These are phyloP conservation scores for silkworm (Bombyx mori) DNA, from an alignment of 1,140 invertebrate species.

Conservation along the genomic window DNA sequence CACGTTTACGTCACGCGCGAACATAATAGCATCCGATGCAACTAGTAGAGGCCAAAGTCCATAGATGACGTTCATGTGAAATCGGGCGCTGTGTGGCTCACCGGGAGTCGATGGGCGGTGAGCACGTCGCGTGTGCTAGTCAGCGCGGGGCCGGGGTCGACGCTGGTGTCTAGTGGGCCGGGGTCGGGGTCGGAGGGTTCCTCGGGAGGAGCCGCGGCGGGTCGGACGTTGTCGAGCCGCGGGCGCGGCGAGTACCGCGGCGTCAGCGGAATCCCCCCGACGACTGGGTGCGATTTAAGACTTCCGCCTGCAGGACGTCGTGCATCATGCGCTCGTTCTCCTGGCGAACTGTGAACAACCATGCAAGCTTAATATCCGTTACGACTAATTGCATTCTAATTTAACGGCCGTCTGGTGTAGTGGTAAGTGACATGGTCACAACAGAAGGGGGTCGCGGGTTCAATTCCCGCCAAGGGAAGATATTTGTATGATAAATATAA, in stretches of 20 bases:
- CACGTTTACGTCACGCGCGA: no score
- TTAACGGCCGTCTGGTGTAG: slow-evolving; percentile 2
- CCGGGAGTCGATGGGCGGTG: slow-evolving; percentile 14
- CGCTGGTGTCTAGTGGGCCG: slow-evolving; percentile 11
- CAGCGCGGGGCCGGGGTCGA: not conserved
- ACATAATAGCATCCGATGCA: slow-evolving; percentile 1
- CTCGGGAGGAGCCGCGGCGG: slow-evolving; percentile 57
- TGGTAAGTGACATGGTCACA: no score
- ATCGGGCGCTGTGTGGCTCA: slow-evolving; percentile 28
- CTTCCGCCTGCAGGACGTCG: slow-evolving; percentile 63
- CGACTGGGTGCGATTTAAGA: slow-evolving; percentile 69
- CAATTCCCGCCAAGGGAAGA: no score
- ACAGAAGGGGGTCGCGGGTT: no score
- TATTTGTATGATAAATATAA: no score
- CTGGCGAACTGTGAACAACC: slow-evolving; percentile 63
- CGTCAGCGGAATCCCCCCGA: slow-evolving; percentile 64
- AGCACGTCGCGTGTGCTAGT: slow-evolving; percentile 8
- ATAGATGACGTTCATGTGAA: slow-evolving; percentile 35
- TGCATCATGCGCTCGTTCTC: slow-evolving; percentile 69
- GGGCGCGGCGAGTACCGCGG: slow-evolving; percentile 63
- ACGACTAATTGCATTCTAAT: slow-evolving; percentile 2
- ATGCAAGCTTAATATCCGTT: slow-evolving; percentile 36
- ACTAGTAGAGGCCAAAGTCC: slow-evolving; percentile 10
- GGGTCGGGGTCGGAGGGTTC: slow-evolving; percentile 40
- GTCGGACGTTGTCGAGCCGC: slow-evolving; percentile 54